Percentiles rank a stretch among this genome's conserved stretches.
Conservation (phyloP, 2,113 vertebrate species). For the Rhabdomys dilectus region DNA sequence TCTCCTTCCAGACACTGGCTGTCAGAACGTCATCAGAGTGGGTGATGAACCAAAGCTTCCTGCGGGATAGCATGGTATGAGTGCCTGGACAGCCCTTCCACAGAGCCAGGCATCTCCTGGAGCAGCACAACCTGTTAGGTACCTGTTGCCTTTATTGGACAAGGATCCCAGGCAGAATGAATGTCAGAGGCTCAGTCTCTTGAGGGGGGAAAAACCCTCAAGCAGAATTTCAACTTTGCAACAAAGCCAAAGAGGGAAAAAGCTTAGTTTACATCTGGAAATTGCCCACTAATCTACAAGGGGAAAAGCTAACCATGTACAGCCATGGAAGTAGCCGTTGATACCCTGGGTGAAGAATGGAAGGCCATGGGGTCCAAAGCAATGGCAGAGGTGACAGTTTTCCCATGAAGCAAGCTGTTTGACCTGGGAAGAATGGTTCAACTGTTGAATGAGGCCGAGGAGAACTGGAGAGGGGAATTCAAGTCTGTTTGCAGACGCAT, state of each 20-base stretch:
- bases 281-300: not conserved
- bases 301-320: not conserved
- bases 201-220: not conserved
- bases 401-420: not conserved
- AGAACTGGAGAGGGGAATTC: not conserved
- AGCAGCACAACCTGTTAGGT: not conserved
- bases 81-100: not conserved
- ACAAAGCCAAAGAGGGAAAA: not conserved
- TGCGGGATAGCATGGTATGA: not conserved
- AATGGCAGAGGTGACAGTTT: not conserved
- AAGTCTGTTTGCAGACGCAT: not conserved
- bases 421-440: not conserved
- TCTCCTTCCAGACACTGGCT: not conserved
- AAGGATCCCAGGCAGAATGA: not conserved
- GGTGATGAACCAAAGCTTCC: not conserved
- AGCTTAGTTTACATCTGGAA: not conserved
- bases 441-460: not conserved
- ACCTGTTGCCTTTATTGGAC: not conserved
- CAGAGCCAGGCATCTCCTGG: not conserved
- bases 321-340: rapidly evolving
- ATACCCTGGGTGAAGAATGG: not conserved
- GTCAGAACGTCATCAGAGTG: not conserved
- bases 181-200: not conserved
- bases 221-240: not conserved
- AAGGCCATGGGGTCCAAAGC: not conserved